Conservation (phyloP, 1,140 invertebrate genomes). For the Cotesia glomerata region DNA sequence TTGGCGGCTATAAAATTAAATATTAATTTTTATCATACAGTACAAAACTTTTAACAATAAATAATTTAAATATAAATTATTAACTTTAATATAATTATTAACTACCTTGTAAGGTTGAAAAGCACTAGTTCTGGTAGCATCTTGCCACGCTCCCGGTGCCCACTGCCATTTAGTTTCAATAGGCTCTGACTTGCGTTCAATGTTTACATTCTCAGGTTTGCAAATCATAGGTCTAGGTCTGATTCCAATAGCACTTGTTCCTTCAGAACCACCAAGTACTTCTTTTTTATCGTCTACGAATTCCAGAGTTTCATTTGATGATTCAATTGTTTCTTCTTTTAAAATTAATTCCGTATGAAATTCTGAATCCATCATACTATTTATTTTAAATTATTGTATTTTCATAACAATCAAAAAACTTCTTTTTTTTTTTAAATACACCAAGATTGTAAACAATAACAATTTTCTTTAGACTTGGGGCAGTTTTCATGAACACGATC, state of each 20-base stretch:
- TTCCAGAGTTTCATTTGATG: constrained; percentile 30
- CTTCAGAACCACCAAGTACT: constrained; percentile 16
- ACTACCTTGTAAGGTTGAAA: constrained; percentile 67
- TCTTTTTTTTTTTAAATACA: no score
- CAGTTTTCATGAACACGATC: not conserved
- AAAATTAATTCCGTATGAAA: constrained; percentile 36
- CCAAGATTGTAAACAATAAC: no score
- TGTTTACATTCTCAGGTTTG: constrained; percentile 55
- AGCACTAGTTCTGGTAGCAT: constrained; percentile 65
- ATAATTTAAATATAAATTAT: no score
- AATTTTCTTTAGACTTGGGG: not conserved
- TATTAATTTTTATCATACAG: no score
- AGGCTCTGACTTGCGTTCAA: constrained; percentile 57
- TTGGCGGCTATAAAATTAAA: constrained; percentile 62
- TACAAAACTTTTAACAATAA: no score
- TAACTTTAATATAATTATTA: not conserved
- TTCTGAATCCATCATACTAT: constrained; percentile 25
- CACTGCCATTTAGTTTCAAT: constrained; percentile 60
- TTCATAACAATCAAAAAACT: not conserved
- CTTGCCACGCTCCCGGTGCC: constrained; percentile 63
- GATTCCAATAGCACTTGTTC: constrained; percentile 55
- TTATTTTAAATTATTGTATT: not conserved
- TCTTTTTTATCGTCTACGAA: constrained; percentile 31
- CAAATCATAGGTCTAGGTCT: constrained; percentile 57
- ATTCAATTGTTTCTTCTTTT: constrained; percentile 44